phyloP scores from a whole-genome alignment of 1,140 invertebrate species.

The Homalodisca vitripennis region DNA sequence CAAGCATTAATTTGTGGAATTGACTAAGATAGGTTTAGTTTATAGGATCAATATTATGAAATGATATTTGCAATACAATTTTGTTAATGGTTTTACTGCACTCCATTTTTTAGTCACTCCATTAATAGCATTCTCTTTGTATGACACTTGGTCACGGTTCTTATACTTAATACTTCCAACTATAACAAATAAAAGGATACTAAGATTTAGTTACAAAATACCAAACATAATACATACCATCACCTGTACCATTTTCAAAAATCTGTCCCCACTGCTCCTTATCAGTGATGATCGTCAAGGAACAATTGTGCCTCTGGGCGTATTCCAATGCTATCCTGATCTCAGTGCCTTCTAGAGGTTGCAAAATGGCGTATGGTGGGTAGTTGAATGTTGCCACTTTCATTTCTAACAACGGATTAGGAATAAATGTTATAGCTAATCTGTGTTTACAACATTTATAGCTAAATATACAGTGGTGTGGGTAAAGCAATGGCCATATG shows the following conservation, averaged over 20 bases:
- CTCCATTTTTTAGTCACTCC: too few relatives aligned
- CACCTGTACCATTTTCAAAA: conserved; percentile 56
- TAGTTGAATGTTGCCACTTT: conserved; percentile 31
- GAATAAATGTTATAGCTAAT: not conserved
- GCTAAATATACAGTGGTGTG: not conserved
- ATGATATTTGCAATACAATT: too few relatives aligned
- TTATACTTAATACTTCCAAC: too few relatives aligned
- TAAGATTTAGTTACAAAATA: too few relatives aligned
- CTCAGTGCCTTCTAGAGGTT: conserved; percentile 49
- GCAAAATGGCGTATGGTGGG: conserved; percentile 26
- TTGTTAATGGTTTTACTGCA: too few relatives aligned
- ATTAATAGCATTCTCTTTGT: too few relatives aligned
- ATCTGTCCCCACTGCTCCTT: conserved; percentile 57
- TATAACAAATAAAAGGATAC: too few relatives aligned
- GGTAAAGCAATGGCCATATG: not conserved
- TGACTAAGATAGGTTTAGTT: too few relatives aligned
- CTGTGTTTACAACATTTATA: not conserved
- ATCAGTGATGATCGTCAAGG: conserved; percentile 51
- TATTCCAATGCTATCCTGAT: conserved; percentile 46
- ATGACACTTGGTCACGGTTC: too few relatives aligned
- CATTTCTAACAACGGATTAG: conserved; percentile 19
- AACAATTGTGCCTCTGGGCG: conserved; percentile 48
- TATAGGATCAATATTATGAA: too few relatives aligned
- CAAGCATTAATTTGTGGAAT: too few relatives aligned
- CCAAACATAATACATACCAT: conserved; percentile 50